Evolutionary conservation across 2,797 vertebrate species (phyloP).

Genomic region (Aplochiton taeniatus): DNA sequence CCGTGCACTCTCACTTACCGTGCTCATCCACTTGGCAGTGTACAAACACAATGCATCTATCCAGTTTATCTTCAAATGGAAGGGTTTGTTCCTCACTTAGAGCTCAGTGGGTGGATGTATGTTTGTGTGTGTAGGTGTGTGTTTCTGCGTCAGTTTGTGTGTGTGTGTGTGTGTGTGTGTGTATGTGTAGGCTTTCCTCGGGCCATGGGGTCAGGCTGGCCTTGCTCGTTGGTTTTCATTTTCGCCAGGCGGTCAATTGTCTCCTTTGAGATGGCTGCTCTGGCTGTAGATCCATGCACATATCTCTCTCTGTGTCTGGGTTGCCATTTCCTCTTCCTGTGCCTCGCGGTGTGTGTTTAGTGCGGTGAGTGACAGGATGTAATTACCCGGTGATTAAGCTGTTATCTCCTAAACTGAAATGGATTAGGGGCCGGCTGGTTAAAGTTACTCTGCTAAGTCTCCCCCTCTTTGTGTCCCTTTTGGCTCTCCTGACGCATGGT

Average conservation of each 20-base stretch:
- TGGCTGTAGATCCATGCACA: conserved; percentile 12
- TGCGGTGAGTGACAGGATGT: conserved; percentile 70
- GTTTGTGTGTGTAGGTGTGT: too few relatives aligned
- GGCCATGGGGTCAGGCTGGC: not conserved
- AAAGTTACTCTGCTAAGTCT: conserved; percentile 54
- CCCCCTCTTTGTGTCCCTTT: conserved; percentile 41
- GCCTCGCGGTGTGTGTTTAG: conserved; percentile 54
- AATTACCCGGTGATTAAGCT: conserved; percentile 72
- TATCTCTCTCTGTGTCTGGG: conserved; percentile 63
- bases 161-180: too few relatives aligned
- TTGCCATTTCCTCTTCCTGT: conserved; percentile 58
- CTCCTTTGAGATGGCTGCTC: not conserved
- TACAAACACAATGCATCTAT: too few relatives aligned
- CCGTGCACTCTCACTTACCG: conserved; percentile 8
- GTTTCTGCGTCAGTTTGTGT: not conserved
- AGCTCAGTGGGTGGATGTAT: too few relatives aligned
- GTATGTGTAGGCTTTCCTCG: not conserved
- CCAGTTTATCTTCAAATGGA: too few relatives aligned
- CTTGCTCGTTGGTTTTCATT: not conserved
- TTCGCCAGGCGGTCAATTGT: too few relatives aligned
- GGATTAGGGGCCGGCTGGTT: conserved; percentile 55
- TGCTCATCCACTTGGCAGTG: too few relatives aligned
- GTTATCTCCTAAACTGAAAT: conserved; percentile 55
- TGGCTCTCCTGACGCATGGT: conserved; percentile 23
- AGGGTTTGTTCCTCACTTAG: too few relatives aligned